Base-by-base conservation (phyloP, 1,140 invertebrate species). In the Coenobita brevimanus region DNA sequence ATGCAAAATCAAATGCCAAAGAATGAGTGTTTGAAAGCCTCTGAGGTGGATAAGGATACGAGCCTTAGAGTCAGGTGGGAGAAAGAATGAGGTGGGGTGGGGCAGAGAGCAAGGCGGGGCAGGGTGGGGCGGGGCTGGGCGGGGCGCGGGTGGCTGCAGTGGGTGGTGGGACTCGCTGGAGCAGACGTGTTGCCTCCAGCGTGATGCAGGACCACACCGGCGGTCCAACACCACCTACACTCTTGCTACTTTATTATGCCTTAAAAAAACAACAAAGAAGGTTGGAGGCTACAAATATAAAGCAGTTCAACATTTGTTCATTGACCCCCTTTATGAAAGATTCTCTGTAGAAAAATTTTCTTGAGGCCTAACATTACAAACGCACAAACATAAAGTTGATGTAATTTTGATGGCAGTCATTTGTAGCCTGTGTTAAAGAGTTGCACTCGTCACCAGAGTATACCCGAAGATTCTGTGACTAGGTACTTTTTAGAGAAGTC, bases 321-420 rank as follows among this genome's bases (percentile, higher is more conserved):
- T 80, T 57, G 73, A 46, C 54, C 76, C 46, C 79, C 75, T 81
- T 80, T 87, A 71, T 73, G 76, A 80, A 64, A 76, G 60, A 62
- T 62, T 71, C 64, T 80, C 50, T 81, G 69, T 81, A 80, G 78
- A 80, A 87, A 71, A 87, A 62, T 79, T 79, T 64, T 79, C 76
- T 71, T 38, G 85, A 87, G 76, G 79, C 85, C 78, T 87, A 80
- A 80, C 76, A 87, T 67, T 87, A 87, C 43, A 87, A 81, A 87
- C 64, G 79, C 76, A 80, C 76, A 81, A 80, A 87, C 76, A 87
- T 41, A 87, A 87, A 50, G 64, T 71, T 87, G 85, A 87, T 57
- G 79, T 71, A 86, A 87, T 87, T 87, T 87, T 87, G 85, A 80
- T 87, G 85, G 85, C 85, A 87, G 85, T 87, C 85, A 87, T 87